Evolutionary conservation across 2,113 vertebrate genomes (phyloP).

Genomic region (Monarcha castaneiventris): DNA sequence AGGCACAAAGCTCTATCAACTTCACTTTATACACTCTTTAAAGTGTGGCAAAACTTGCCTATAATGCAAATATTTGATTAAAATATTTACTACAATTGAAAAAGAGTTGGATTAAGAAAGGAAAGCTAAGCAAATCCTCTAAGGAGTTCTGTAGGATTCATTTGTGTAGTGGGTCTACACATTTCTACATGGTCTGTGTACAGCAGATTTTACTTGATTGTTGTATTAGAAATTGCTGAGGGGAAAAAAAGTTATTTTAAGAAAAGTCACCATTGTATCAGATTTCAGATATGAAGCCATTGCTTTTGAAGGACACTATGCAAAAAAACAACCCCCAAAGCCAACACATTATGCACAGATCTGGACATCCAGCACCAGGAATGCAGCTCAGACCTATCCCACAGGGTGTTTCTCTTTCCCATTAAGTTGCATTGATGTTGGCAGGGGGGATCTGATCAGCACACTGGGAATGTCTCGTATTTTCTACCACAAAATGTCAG

Average conservation of each 20-base stretch:
- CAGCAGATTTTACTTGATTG: background rate
- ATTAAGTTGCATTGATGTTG: accelerated
- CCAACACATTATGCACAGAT: background rate
- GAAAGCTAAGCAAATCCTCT: background rate
- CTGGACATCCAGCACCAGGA: background rate
- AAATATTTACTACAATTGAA: background rate
- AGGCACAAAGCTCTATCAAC: background rate
- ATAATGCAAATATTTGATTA: slow-evolving; percentile 3
- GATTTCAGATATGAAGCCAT: background rate
- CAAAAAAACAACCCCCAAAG: background rate
- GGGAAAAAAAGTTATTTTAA: background rate
- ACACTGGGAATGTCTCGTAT: background rate
- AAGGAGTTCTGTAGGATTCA: background rate
- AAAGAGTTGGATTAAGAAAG: background rate
- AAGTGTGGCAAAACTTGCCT: background rate
- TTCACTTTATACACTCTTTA: background rate
- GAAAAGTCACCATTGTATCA: background rate
- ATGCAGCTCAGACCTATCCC: background rate
- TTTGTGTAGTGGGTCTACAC: background rate
- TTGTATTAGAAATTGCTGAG: background rate
- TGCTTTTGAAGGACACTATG: background rate
- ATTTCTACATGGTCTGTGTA: background rate
- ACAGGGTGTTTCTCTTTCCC: background rate
- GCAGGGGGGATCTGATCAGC: background rate
- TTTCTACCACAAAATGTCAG: background rate